Conservation (phyloP, 2,113 vertebrate genomes). For the Platysternon megacephalum region DNA sequence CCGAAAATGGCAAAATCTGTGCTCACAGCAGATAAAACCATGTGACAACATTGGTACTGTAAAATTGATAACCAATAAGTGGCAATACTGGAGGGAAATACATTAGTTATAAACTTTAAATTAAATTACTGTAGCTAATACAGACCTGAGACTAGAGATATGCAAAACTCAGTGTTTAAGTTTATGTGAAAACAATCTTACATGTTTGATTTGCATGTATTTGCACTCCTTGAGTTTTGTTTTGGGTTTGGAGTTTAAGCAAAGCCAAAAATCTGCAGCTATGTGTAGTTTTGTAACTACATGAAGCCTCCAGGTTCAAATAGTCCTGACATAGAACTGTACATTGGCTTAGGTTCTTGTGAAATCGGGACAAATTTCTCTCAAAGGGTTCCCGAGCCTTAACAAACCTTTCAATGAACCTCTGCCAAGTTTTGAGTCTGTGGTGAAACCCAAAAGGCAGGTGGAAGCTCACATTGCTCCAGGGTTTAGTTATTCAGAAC, state of each 20-base stretch:
- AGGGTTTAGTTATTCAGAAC: neutral
- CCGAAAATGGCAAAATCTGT: conserved; percentile 51
- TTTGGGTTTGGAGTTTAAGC: conserved; percentile 21
- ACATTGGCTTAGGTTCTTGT: neutral
- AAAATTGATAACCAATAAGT: conserved; percentile 10
- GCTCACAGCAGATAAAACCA: conserved; percentile 50
- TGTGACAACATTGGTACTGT: neutral
- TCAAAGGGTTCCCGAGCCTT: conserved; percentile 35
- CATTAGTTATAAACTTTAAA: conserved; percentile 38
- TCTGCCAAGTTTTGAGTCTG: neutral
- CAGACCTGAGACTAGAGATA: neutral
- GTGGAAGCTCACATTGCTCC: neutral
- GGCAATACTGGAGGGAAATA: conserved; percentile 7
- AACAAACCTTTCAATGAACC: neutral
- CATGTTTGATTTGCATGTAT: conserved; percentile 34
- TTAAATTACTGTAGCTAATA: conserved; percentile 40
- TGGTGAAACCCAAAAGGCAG: conserved; percentile 29
- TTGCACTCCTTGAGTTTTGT: conserved; percentile 27
- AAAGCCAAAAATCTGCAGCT: conserved; percentile 14
- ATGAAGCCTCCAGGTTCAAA: conserved; percentile 39
- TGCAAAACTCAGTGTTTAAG: neutral
- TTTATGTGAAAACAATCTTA: neutral
- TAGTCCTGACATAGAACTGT: conserved; percentile 30
- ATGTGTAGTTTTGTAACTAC: conserved; percentile 18
- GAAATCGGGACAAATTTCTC: neutral